Percentiles rank a stretch among this genome's conserved stretches.
phyloP scores from a whole-genome alignment of 2,797 vertebrate genomes.

The Holocentrus rufus region DNA sequence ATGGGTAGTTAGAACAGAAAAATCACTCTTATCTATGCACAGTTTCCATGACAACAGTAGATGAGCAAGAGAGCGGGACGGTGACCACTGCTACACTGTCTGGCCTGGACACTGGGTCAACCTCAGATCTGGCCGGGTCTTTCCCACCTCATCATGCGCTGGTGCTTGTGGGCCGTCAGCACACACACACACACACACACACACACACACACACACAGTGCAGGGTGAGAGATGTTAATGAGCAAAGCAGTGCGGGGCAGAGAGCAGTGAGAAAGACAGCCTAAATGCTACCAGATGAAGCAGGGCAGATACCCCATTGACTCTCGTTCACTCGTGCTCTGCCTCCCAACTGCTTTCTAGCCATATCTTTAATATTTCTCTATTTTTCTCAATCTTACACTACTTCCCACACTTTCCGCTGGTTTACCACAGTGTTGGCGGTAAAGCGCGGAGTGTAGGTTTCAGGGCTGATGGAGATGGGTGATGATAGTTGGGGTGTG shows the following conservation, averaged over 20 bases:
- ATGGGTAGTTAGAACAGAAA: not conserved
- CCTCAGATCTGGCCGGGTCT: constrained; percentile 1
- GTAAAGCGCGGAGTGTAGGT: constrained; percentile 43
- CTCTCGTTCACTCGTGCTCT: constrained; percentile 37
- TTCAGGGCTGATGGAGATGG: constrained; percentile 55
- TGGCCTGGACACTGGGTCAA: not conserved
- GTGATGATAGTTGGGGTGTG: constrained; percentile 66
- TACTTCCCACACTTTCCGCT: constrained; percentile 58
- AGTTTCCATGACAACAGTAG: not conserved
- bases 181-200: constrained; percentile 20
- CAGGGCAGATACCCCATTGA: constrained; percentile 32
- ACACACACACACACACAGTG: constrained; percentile 33
- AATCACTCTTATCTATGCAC: not conserved
- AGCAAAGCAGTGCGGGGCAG: constrained; percentile 64
- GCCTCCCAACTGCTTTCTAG: constrained; percentile 41
- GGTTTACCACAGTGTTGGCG: constrained; percentile 68
- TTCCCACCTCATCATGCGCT: constrained; percentile 47
- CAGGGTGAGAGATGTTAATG: constrained; percentile 61
- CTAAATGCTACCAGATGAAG: constrained; percentile 80
- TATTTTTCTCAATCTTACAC: constrained; percentile 46
- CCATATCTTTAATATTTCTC: constrained; percentile 63
- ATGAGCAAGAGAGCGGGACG: not conserved
- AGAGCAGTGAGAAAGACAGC: constrained; percentile 43
- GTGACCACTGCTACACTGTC: not conserved
- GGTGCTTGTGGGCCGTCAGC: constrained; percentile 14